phyloP scores from a whole-genome alignment of 2,888 invertebrate genomes.

The Calliscelio sp. region DNA sequence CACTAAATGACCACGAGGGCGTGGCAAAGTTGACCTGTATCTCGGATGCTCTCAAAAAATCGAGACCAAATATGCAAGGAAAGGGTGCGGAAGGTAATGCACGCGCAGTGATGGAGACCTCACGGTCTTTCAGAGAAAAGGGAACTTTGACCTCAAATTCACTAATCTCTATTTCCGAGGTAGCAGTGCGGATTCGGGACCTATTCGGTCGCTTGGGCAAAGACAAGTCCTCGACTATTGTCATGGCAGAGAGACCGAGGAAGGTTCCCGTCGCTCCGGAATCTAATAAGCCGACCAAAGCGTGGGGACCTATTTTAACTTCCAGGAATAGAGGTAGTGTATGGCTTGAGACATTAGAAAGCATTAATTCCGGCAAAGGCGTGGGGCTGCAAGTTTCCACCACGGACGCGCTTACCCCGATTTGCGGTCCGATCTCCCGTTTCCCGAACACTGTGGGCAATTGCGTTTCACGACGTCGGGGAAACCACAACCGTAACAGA shows the following conservation, averaged over 20 bases:
- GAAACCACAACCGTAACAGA: too few relatives aligned
- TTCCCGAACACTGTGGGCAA: too few relatives aligned
- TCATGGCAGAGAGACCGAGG: not conserved
- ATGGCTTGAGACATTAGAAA: too few relatives aligned
- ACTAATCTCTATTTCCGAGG: not conserved
- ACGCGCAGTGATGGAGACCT: not conserved
- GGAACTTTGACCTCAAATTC: not conserved
- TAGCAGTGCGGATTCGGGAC: not conserved
- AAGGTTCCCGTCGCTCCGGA: too few relatives aligned
- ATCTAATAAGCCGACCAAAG: too few relatives aligned
- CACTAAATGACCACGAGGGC: not conserved
- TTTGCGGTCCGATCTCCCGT: too few relatives aligned
- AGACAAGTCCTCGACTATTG: not conserved
- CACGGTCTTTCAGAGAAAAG: not conserved
- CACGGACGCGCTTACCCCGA: too few relatives aligned
- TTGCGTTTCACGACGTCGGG: too few relatives aligned
- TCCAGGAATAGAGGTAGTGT: too few relatives aligned
- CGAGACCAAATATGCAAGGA: not conserved
- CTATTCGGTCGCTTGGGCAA: not conserved
- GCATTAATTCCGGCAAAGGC: too few relatives aligned
- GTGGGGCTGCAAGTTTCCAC: too few relatives aligned
- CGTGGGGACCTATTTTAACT: too few relatives aligned
- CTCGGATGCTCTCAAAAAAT: not conserved
- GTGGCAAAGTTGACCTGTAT: not conserved
- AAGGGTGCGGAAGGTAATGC: not conserved